Base-by-base conservation (phyloP, 2,797 vertebrate genomes). In the Pseudotriccus pelzelni region DNA sequence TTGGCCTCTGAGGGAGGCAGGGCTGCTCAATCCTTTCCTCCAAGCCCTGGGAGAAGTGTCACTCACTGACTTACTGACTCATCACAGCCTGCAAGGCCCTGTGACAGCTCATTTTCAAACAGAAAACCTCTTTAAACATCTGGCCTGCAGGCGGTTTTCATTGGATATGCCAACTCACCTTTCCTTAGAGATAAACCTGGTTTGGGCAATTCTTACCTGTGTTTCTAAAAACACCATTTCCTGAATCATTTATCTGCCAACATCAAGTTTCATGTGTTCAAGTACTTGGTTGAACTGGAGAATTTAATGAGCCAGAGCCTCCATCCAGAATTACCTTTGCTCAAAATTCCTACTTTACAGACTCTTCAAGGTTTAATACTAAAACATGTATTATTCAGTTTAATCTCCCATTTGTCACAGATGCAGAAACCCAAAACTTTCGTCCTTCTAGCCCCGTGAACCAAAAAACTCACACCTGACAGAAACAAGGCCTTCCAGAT, bases 41-140 rank as follows among this genome's bases (percentile, higher is more conserved):
- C 41, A 72, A 41, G 69, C 53, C 53, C 10, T 39, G 21, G 30
- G 49, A 59, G 13, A 74, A 53, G 36, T 7, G 34, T 53, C 66
- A 58, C 46, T 46, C 23, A 8, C 1, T 11, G 68, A 46, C 47
- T 50, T 20, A 63, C 15, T 41, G 84, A 83, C 68, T 92, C 77
- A 17, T 10, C 3, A 18, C 13, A 58, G 46, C 11, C 52, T 5
- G 47, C 30, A 53, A 46, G 39, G 7, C 23, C 50, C 30, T 15
- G 8, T 2, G 8, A 30, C 76, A 91, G 58, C 43, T 43, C 73
- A 30, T 0, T 0, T 85, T 74, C 64, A 50, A 67, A 34, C 0
- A 74, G 27, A 53, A 73, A 46, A 81, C 9, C 22, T 34, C n/a
- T n/a, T 73, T 34, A 73, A 78, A 72, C 39, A 50, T 39, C 52